Conservation (phyloP, 2,113 vertebrate species). For the Hiodon alosoides region DNA sequence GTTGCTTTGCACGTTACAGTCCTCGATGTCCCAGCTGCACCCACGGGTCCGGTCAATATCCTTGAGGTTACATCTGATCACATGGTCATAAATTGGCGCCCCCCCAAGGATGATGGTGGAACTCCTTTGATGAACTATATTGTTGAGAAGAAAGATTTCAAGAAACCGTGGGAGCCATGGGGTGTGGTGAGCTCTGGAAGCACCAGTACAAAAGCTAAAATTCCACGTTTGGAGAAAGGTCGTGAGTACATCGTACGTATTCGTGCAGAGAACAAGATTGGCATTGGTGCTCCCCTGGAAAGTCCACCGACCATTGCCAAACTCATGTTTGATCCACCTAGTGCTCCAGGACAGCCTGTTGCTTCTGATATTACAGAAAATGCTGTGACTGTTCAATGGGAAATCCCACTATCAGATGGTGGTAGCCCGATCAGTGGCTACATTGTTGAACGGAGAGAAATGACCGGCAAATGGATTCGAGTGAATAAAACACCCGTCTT, state of each 20-base stretch:
- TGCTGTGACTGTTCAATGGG: constrained; percentile 85
- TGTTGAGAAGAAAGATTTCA: constrained; percentile 91
- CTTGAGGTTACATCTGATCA: constrained; percentile 86
- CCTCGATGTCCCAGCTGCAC: constrained; percentile 87
- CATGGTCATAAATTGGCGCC: constrained; percentile 93
- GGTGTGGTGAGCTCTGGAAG: constrained; percentile 85
- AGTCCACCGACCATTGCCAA: constrained; percentile 91
- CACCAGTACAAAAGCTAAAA: constrained; percentile 78
- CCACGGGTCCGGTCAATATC: constrained; percentile 88
- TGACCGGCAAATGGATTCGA: constrained; percentile 94
- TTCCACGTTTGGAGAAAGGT: constrained; percentile 89
- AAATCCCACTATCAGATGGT: constrained; percentile 84
- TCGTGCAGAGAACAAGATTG: constrained; percentile 93
- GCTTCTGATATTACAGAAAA: constrained; percentile 92
- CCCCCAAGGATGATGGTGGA: constrained; percentile 92
- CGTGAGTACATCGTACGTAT: constrained; percentile 91
- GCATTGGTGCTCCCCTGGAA: constrained; percentile 85
- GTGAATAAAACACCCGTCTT: constrained; percentile 91
- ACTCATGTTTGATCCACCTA: constrained; percentile 87
- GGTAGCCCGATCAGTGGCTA: constrained; percentile 94
- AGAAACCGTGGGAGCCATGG: constrained; percentile 86
- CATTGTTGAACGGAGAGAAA: constrained; percentile 89
- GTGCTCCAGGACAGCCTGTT: constrained; percentile 83
- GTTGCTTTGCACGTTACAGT: constrained; percentile 88
- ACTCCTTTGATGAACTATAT: constrained; percentile 88